Evolutionary conservation across 1,140 invertebrate genomes (phyloP).

Genomic region (Heliothis virescens): DNA sequence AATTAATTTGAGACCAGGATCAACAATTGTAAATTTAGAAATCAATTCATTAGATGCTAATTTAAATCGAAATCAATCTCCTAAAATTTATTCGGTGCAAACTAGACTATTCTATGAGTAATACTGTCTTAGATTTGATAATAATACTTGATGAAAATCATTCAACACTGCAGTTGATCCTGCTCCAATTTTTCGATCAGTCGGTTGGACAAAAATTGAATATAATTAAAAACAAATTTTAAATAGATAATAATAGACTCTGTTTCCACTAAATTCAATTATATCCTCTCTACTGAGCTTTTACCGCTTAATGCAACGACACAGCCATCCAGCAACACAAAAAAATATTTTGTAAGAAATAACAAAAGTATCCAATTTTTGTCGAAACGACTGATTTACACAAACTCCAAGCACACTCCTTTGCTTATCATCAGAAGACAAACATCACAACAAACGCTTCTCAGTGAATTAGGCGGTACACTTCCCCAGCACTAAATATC

Average conservation of each 20-base stretch:
- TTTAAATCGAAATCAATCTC: too few relatives aligned
- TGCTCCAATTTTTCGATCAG: constrained; percentile 8
- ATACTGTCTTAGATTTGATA: neutral
- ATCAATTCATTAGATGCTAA: too few relatives aligned
- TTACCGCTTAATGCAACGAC: constrained; percentile 24
- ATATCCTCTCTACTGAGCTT: constrained; percentile 3
- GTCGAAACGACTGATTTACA: constrained; percentile 13
- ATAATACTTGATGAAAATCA: neutral
- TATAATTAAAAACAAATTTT: neutral
- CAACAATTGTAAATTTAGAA: neutral
- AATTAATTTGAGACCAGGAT: constrained; percentile 21
- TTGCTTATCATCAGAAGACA: constrained; percentile 33
- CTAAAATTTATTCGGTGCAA: too few relatives aligned
- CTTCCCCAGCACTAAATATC: constrained; percentile 49
- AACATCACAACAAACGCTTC: constrained; percentile 40
- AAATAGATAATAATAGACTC: neutral
- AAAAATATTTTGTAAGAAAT: constrained; percentile 10
- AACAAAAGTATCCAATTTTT: constrained; percentile 12
- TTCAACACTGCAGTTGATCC: neutral
- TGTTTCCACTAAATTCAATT: neutral
- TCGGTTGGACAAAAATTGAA: constrained; percentile 23
- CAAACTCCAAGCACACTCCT: neutral
- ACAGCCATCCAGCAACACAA: neutral
- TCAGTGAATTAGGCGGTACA: constrained; percentile 79
- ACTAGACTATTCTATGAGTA: too few relatives aligned